phyloP scores from a whole-genome alignment of 1,140 invertebrate species.

The Sipha flava region DNA sequence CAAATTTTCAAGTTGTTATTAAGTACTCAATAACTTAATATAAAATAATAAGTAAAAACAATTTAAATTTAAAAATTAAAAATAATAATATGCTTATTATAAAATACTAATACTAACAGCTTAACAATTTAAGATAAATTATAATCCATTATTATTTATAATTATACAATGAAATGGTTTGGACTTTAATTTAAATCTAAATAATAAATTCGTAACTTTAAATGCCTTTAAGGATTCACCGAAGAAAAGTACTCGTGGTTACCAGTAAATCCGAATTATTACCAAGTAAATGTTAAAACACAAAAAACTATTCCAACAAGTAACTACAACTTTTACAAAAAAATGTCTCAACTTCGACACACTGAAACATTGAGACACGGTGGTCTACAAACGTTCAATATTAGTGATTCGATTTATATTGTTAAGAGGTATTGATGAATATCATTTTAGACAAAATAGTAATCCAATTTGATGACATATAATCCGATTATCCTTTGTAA shows the following conservation, averaged over 20 bases:
- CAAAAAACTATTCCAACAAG: slow-evolving; percentile 16
- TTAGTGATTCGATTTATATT: slow-evolving; percentile 5
- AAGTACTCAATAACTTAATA: no score
- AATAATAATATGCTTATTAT: no score
- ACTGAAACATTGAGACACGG: slow-evolving; percentile 31
- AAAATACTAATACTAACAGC: no score
- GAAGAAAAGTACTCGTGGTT: slow-evolving; percentile 52
- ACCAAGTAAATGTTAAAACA: slow-evolving; percentile 46
- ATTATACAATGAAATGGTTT: no score
- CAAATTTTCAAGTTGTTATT: no score
- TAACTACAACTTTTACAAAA: slow-evolving; percentile 29
- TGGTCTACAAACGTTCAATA: neutral
- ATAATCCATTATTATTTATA: no score
- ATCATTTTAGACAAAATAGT: neutral
- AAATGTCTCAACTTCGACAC: neutral
- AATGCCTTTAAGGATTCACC: no score
- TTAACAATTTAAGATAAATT: no score
- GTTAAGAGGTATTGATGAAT: slow-evolving; percentile 7
- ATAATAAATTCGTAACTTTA: no score
- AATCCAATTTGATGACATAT: neutral
- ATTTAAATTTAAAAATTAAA: no score
- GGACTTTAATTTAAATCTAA: no score
- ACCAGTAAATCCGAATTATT: slow-evolving; percentile 53
- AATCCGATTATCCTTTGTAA: neutral
- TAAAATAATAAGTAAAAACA: no score